Conservation (phyloP, 2,113 vertebrate genomes). For the Galbula dea region DNA sequence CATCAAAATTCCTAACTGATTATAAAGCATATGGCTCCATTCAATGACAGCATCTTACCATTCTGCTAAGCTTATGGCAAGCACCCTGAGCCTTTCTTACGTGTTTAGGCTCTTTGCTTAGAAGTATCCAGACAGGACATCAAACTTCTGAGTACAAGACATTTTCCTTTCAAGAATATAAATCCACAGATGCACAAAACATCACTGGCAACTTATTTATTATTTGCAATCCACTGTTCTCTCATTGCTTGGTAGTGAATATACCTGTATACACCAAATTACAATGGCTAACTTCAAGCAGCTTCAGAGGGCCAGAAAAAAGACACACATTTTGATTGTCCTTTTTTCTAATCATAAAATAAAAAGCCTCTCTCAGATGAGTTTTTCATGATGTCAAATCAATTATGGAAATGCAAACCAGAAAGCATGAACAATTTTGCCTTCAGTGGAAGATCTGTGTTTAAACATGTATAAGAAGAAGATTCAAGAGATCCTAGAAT, state of each 20-base stretch:
- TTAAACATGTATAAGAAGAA: neutral
- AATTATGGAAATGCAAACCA: neutral
- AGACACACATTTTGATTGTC: neutral
- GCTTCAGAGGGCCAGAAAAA: neutral
- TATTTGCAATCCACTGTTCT: neutral
- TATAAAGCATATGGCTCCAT: neutral
- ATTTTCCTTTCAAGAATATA: neutral
- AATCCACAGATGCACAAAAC: neutral
- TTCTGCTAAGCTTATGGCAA: neutral
- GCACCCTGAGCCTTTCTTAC: neutral
- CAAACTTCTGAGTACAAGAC: neutral
- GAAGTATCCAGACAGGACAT: neutral
- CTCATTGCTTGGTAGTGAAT: neutral
- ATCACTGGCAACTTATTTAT: neutral
- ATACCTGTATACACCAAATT: neutral
- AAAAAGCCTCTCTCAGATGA: neutral
- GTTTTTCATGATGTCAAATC: neutral
- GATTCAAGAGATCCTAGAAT: neutral
- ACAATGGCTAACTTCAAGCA: neutral
- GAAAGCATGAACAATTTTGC: neutral
- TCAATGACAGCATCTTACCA: neutral
- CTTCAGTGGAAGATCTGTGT: neutral
- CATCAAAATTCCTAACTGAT: neutral
- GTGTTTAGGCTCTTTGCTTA: neutral
- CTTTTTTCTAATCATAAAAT: neutral